These are phyloP conservation scores for Drosophila mayri DNA, from an alignment of 1,140 invertebrate genomes.

Conservation along the genomic window DNA sequence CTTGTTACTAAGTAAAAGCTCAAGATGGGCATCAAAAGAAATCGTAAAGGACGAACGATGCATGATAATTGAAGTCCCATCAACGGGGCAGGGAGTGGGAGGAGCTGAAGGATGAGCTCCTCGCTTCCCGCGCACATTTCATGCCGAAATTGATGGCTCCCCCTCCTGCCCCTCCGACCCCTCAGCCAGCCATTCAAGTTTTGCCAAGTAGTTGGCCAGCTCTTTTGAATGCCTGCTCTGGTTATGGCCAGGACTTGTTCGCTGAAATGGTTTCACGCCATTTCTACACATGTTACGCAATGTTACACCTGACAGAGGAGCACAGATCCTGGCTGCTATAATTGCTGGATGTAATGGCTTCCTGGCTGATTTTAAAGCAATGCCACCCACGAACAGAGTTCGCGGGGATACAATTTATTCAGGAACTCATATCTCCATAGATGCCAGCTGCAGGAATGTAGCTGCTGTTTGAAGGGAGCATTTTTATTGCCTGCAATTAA, in stretches of 20 bases:
- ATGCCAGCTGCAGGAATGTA: constrained; percentile 11
- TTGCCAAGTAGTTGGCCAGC: constrained; percentile 44
- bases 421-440: constrained; percentile 8
- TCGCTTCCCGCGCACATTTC: constrained; percentile 31
- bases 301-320: background rate
- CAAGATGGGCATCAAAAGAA: constrained; percentile 64
- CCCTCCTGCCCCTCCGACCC: too few relatives aligned
- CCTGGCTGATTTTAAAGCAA: background rate
- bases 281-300: background rate
- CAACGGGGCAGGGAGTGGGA: background rate
- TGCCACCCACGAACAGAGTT: background rate
- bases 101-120: background rate
- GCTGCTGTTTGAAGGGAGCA: constrained; percentile 22
- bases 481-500: constrained; percentile 74
- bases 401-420: constrained; percentile 9
- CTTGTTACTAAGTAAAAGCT: constrained; percentile 58
- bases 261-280: background rate
- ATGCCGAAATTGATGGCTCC: constrained; percentile 53
- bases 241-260: constrained; percentile 2
- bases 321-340: background rate
- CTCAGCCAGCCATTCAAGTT: constrained; percentile 4
- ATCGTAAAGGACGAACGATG: constrained; percentile 66
- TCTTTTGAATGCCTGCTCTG: constrained; percentile 31
- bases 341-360: background rate
- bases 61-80: constrained; percentile 53